Conservation (phyloP, 64 coral and sea anemone genomes). For the Stylophora pistillata region DNA sequence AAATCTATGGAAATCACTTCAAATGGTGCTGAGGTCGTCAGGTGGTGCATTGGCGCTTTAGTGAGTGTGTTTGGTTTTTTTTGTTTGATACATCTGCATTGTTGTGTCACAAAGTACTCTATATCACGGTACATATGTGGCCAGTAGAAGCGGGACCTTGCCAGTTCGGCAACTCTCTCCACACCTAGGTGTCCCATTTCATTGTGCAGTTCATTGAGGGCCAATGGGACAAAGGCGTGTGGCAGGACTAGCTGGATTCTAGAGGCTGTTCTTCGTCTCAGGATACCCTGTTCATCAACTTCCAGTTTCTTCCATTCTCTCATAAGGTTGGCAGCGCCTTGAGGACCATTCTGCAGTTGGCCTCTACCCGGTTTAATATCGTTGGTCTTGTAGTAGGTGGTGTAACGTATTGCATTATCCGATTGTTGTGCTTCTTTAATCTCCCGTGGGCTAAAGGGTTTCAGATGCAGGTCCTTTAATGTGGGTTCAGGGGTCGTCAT, state of each 20-base stretch:
- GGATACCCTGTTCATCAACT: constrained; percentile 1
- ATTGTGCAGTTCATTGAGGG: constrained; percentile 48
- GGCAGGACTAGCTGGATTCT: constrained; percentile 2
- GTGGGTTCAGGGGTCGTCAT: no score
- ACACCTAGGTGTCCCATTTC: constrained; percentile 58
- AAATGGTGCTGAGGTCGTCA: constrained; percentile 54
- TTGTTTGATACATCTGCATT: no score
- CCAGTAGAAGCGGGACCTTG: constrained; percentile 12
- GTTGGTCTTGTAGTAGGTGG: no score
- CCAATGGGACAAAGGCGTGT: neutral
- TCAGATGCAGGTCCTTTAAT: no score
- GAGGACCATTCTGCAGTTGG: no score
- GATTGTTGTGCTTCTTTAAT: neutral
- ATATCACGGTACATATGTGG: no score
- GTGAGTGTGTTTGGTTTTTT: no score
- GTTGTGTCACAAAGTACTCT: no score
- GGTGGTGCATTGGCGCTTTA: constrained; percentile 32
- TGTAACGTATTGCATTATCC: no score
- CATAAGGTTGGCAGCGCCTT: no score
- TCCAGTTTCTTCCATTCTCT: no score
- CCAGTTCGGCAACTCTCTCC: constrained; percentile 44
- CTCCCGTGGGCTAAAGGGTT: neutral
- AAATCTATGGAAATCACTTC: constrained; percentile 65
- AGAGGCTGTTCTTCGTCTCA: neutral
- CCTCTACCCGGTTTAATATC: no score